Evolutionary conservation across 30 jellyfish, hydroid and myxozoan genomes (phyloP).

Genomic region (Hydractinia echinata): DNA sequence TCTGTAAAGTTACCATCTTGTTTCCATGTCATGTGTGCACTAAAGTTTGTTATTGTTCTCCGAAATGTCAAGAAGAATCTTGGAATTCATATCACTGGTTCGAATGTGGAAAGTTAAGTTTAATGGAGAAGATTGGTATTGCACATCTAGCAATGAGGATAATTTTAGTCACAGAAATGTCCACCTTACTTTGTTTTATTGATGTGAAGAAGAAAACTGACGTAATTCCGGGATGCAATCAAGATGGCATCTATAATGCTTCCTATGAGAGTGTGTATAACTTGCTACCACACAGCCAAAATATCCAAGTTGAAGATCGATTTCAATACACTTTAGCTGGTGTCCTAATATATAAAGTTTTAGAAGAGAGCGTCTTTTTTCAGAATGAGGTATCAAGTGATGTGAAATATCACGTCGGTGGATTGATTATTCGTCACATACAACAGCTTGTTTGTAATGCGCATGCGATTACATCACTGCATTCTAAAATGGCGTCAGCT

Average conservation of each 20-base stretch:
- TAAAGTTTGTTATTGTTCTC: conserved; percentile 53
- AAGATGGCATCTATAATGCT: conserved; percentile 9
- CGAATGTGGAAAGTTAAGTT: conserved; percentile 49
- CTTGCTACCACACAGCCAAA: conserved; percentile 49
- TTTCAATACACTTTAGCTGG: conserved; percentile 56
- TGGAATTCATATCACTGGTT: conserved; percentile 55
- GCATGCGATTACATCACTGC: conserved; percentile 67
- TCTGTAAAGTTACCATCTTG: conserved; percentile 10
- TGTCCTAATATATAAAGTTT: conserved; percentile 20
- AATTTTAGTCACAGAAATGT: conserved; percentile 30
- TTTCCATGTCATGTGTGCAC: conserved; percentile 58
- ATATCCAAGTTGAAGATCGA: conserved; percentile 30
- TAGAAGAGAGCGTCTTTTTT: conserved; percentile 26
- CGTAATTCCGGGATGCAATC: conserved; percentile 22
- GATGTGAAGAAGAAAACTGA: neutral
- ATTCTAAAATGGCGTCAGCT: neutral
- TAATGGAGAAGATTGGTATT: conserved; percentile 62
- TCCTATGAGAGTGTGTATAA: conserved; percentile 47
- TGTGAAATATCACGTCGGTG: conserved; percentile 23
- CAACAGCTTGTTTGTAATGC: conserved; percentile 79
- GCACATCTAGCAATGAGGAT: conserved; percentile 59
- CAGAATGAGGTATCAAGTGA: neutral
- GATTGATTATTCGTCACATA: conserved; percentile 61
- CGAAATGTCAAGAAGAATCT: conserved; percentile 40
- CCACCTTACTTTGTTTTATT: neutral